Evolutionary conservation across 2,797 vertebrate genomes (phyloP), one percentile per base, ranked within the genome.

Genomic region (Siniperca undulata): DNA sequence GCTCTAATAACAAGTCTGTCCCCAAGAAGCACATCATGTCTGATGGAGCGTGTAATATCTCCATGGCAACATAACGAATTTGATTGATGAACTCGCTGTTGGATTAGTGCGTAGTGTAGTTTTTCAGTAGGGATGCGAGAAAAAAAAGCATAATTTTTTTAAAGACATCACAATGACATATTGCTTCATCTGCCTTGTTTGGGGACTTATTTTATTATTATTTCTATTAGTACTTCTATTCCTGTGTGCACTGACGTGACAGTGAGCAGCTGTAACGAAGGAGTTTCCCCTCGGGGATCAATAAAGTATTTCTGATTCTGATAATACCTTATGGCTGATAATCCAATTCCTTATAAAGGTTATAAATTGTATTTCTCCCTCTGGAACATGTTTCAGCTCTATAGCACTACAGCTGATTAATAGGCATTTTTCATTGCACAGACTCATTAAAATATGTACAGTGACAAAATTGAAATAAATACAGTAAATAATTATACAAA

Each of bases 281-380:
- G 30, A 30, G 30, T 30, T 30, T 30, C 30, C 30, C 30, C 30
- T 30, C 30, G 30, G 30, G 30, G 30, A 30, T 30, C 30, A 30
- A 30, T 30, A 30, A 30, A 30, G 30, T 30, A 30, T 30, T 30
- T 30, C 30, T 30, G 30, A 30, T 30, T 30, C 30, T 30, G 30
- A 30, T 73, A 12, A 73, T 27, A 34, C 22, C 50, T 67, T 58
- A 4, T 22, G 60, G 19, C 4, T 22, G 38, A 67, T 76, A 74
- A 87, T 86, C 70, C 66, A n/a, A 71, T 81, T 85, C 24, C 2
- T 61, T 14, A 27, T 20, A 72, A 72, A 68, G 82, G 75, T 86
- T 79, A 65, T 55, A 8, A 55, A 60, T 38, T 60, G 0, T 76
- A 59, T 84, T 79, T 86, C 53, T 78, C 81, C 22, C 70, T 10